phyloP scores from a whole-genome alignment of 2,888 invertebrate species.

The Drosophila mulleri region DNA sequence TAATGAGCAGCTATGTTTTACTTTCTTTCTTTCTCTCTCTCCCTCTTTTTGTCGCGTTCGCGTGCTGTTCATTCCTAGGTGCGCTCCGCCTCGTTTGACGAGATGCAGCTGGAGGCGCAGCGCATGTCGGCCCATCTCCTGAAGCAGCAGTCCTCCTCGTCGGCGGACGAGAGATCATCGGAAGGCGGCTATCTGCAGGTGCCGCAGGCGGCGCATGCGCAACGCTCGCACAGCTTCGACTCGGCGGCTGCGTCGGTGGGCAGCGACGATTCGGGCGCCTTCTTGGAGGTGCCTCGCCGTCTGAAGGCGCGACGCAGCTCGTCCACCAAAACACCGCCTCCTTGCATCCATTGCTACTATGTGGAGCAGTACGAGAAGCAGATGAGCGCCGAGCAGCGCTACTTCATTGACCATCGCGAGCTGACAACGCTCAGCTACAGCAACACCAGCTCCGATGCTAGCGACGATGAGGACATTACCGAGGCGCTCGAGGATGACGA shows the following conservation, averaged over 20 bases:
- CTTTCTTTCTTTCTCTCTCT: slow-evolving; percentile 29
- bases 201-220: slow-evolving; percentile 88
- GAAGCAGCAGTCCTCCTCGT: slow-evolving; percentile 81
- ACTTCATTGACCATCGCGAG: slow-evolving; percentile 83
- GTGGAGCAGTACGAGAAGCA: slow-evolving; percentile 90
- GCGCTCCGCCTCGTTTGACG: slow-evolving; percentile 95
- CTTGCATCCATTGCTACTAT: slow-evolving; percentile 92
- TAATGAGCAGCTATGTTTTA: slow-evolving; percentile 6
- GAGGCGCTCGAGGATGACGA: slow-evolving; percentile 53
- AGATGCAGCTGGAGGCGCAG: slow-evolving; percentile 92
- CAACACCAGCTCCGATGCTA: slow-evolving; percentile 86
- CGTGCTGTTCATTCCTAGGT: slow-evolving; percentile 85
- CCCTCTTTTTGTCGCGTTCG: slow-evolving; percentile 1
- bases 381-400: slow-evolving; percentile 84
- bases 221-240: slow-evolving; percentile 92
- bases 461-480: slow-evolving; percentile 84
- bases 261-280: slow-evolving; percentile 88
- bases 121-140: slow-evolving; percentile 84
- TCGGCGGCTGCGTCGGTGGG: slow-evolving; percentile 89
- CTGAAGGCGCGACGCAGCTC: slow-evolving; percentile 89
- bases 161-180: slow-evolving; percentile 84
- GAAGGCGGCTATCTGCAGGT: slow-evolving; percentile 87
- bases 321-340: slow-evolving; percentile 88
- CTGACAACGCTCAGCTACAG: slow-evolving; percentile 85
- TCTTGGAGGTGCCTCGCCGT: slow-evolving; percentile 88